Evolutionary conservation across 2,113 vertebrate genomes (phyloP).

Genomic region (Carassius auratus): DNA sequence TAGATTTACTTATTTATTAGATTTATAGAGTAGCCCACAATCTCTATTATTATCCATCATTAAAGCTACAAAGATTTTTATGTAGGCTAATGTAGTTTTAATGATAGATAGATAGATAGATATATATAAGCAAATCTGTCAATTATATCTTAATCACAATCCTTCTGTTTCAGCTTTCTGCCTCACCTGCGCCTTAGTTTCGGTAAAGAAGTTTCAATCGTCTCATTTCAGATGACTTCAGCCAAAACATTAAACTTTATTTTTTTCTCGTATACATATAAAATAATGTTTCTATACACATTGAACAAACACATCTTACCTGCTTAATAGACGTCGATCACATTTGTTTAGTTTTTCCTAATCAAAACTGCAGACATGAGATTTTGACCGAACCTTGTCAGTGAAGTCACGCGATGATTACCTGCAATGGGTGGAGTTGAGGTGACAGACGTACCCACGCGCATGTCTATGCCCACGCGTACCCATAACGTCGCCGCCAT

Average conservation of each 20-base stretch:
- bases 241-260: background rate
- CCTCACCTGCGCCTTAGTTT: background rate
- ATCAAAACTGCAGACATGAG: background rate
- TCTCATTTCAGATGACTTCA: background rate
- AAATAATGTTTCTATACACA: background rate
- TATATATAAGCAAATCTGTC: background rate
- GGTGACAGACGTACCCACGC: too few relatives aligned
- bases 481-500: too few relatives aligned
- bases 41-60: background rate
- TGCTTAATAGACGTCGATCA: background rate
- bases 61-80: background rate
- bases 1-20: background rate
- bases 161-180: background rate
- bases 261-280: background rate
- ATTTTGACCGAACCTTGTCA: background rate
- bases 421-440: constrained; percentile 24
- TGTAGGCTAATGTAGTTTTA: background rate
- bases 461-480: too few relatives aligned
- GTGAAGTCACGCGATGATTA: constrained; percentile 30
- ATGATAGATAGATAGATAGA: too few relatives aligned
- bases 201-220: background rate
- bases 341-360: constrained; percentile 25
- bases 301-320: constrained; percentile 39
- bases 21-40: background rate
- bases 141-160: background rate